These are phyloP conservation scores for Dolichallabes microphthalmus DNA, from an alignment of 2,113 vertebrate species.

Conservation along the genomic window DNA sequence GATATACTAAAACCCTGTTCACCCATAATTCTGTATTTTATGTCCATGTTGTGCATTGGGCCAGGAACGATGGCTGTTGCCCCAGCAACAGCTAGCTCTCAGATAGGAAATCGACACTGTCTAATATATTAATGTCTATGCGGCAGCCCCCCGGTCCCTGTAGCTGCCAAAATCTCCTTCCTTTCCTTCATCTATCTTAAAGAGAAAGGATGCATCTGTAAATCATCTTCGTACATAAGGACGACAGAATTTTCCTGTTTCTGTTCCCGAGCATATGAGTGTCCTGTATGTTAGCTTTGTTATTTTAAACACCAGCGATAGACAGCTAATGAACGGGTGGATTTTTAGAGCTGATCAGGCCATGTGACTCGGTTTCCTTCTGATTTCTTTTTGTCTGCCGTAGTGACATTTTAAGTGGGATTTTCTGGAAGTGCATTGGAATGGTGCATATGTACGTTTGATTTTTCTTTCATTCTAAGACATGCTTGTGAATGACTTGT, in stretches of 20 bases:
- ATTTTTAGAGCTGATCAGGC: not conserved
- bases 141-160: conserved; percentile 56
- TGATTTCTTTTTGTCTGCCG: conserved; percentile 3
- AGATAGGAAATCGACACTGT: conserved; percentile 74
- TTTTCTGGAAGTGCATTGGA: not conserved
- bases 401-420: not conserved
- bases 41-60: conserved; percentile 55
- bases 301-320: conserved; percentile 15
- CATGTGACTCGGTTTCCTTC: not conserved
- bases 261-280: not conserved
- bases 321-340: conserved; percentile 1
- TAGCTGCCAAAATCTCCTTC: conserved; percentile 35
- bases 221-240: not conserved
- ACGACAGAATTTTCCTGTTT: conserved; percentile 24
- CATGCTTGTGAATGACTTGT: conserved; percentile 55
- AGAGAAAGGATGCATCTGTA: conserved; percentile 15
- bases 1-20: conserved; percentile 24
- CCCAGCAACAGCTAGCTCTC: conserved; percentile 73
- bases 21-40: conserved; percentile 50
- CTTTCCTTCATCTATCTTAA: not conserved
- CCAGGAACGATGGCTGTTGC: conserved; percentile 72
- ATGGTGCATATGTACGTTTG: conserved; percentile 30
- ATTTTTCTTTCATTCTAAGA: conserved; percentile 29
- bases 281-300: not conserved
- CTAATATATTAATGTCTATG: conserved; percentile 75